phyloP scores from a whole-genome alignment of 2,797 vertebrate genomes.

The Periophthalmus magnuspinnatus region DNA sequence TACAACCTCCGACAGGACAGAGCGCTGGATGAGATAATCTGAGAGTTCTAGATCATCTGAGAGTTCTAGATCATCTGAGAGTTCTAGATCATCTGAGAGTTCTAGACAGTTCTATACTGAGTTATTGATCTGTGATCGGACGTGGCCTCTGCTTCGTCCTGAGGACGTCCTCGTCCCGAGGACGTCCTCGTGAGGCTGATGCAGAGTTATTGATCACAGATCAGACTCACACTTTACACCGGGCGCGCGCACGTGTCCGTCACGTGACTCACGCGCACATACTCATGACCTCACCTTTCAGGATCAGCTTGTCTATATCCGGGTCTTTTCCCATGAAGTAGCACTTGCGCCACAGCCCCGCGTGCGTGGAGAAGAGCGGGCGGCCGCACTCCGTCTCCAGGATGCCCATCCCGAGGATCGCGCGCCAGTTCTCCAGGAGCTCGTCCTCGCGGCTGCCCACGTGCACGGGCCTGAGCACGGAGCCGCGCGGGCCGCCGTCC shows the following conservation, averaged over 20 bases:
- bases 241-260: neutral
- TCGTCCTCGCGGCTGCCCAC: conserved; percentile 80
- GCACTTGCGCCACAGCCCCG: conserved; percentile 87
- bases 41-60: too few relatives aligned
- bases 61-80: too few relatives aligned
- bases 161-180: too few relatives aligned
- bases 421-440: conserved; percentile 84
- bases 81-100: too few relatives aligned
- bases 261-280: too few relatives aligned
- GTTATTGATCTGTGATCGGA: too few relatives aligned
- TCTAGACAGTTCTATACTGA: too few relatives aligned
- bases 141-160: too few relatives aligned
- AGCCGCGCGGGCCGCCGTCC: conserved; percentile 57
- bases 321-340: conserved; percentile 82
- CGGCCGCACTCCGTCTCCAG: conserved; percentile 86
- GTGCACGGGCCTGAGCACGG: conserved; percentile 78
- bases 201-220: neutral
- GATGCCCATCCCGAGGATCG: conserved; percentile 85
- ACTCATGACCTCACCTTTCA: neutral
- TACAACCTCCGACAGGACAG: too few relatives aligned
- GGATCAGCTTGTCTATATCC: conserved; percentile 85
- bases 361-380: conserved; percentile 84
- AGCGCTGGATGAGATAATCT: too few relatives aligned
- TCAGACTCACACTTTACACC: too few relatives aligned
- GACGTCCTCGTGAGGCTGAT: too few relatives aligned